Evolutionary conservation across 2,888 invertebrate genomes (phyloP).

Genomic region (Peribatodes rhomboidaria): DNA sequence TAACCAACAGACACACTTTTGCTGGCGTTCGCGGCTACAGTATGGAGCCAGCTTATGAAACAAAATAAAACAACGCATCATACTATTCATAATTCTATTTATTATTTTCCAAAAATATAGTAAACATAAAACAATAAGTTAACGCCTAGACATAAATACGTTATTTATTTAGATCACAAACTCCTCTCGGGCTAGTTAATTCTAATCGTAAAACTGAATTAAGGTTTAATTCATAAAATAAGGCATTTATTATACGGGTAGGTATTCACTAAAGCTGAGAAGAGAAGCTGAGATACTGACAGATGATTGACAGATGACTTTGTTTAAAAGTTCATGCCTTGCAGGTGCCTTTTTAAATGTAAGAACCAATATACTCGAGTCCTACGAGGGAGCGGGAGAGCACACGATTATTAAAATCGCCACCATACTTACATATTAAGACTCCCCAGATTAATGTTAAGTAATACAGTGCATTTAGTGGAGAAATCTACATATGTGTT

Average conservation of each 20-base stretch:
- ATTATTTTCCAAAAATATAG: slow-evolving; percentile 78
- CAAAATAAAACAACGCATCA: slow-evolving; percentile 58
- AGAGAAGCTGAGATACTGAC: neutral
- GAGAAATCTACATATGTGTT: too few relatives aligned
- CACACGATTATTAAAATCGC: too few relatives aligned
- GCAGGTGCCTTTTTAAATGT: too few relatives aligned
- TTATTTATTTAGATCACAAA: slow-evolving; percentile 46
- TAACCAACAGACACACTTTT: too few relatives aligned
- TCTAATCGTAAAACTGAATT: neutral
- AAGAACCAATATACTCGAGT: too few relatives aligned
- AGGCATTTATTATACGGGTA: slow-evolving; percentile 3
- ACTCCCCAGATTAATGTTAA: too few relatives aligned
- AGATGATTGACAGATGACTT: neutral
- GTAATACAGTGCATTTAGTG: too few relatives aligned
- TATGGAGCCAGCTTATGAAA: too few relatives aligned
- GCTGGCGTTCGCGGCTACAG: too few relatives aligned
- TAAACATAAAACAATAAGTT: slow-evolving; percentile 81
- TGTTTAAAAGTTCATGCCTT: too few relatives aligned
- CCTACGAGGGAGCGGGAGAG: too few relatives aligned
- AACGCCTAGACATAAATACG: slow-evolving; percentile 73
- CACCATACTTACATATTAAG: too few relatives aligned
- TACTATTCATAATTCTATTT: slow-evolving; percentile 74
- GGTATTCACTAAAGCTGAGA: neutral
- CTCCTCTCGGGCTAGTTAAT: slow-evolving; percentile 7
- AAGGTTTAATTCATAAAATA: slow-evolving; percentile 16